Evolutionary conservation across 2,797 vertebrate genomes (phyloP).

Genomic region (Sitta carolinensis): DNA sequence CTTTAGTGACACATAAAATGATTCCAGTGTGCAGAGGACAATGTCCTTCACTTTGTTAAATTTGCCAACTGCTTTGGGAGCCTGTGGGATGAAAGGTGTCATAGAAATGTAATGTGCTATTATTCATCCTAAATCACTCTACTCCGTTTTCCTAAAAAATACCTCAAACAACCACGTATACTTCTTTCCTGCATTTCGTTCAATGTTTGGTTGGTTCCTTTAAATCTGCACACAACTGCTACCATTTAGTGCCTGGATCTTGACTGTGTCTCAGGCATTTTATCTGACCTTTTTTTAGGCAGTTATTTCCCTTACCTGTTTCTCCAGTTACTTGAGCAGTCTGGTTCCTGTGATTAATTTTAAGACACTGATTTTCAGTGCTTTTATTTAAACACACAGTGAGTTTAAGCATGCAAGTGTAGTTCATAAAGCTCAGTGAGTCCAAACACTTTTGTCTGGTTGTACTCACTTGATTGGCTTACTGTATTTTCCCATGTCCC

Average conservation of each 20-base stretch:
- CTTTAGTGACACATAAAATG: background rate
- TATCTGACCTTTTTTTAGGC: background rate
- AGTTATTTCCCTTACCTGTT: background rate
- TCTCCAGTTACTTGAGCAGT: background rate
- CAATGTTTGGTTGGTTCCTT: background rate
- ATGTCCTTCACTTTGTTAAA: background rate
- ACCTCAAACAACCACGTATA: accelerated
- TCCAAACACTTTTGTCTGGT: background rate
- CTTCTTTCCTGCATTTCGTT: background rate
- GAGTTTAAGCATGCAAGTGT: background rate
- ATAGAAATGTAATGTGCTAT: background rate
- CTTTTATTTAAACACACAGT: background rate
- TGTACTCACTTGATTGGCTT: background rate
- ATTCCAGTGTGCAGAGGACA: accelerated
- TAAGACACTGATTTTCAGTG: background rate
- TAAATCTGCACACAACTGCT: background rate
- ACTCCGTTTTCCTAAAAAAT: background rate
- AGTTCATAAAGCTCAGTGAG: background rate
- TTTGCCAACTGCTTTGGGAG: slow-evolving; percentile 5
- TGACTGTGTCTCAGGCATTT: background rate
- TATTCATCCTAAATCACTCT: background rate
- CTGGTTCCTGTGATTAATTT: background rate
- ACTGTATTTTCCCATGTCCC: background rate
- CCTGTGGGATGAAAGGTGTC: background rate
- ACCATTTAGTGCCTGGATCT: background rate